These are phyloP conservation scores for Drosophila picticornis DNA, from an alignment of 2,888 invertebrate species.

Conservation along the genomic window DNA sequence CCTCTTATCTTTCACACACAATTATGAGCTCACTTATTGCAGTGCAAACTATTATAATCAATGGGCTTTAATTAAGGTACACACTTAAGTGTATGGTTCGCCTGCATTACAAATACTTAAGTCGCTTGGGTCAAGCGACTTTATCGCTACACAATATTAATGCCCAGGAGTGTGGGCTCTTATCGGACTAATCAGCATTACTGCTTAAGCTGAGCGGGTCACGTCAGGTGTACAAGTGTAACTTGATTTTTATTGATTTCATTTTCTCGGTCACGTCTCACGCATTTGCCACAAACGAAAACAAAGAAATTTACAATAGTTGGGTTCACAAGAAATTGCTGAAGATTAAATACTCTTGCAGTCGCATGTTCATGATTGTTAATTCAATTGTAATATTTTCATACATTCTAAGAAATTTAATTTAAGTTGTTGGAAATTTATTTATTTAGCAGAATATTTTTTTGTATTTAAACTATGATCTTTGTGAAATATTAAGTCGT, in stretches of 20 bases:
- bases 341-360: constrained; percentile 10
- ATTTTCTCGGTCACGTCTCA: constrained; percentile 24
- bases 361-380: background rate
- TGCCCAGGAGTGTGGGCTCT: constrained; percentile 30
- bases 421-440: too few species aligned
- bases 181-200: constrained; percentile 56
- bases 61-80: constrained; percentile 32
- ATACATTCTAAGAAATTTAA: background rate
- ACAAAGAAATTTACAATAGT: background rate
- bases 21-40: constrained; percentile 13
- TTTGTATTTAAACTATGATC: too few species aligned
- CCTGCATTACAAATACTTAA: constrained; percentile 50
- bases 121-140: constrained; percentile 26
- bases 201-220: constrained; percentile 39
- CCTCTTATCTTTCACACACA: constrained; percentile 18
- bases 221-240: constrained; percentile 29
- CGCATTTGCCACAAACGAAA: constrained; percentile 19
- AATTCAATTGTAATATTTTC: background rate
- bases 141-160: constrained; percentile 35
- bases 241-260: constrained; percentile 38
- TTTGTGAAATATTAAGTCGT: too few species aligned
- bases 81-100: constrained; percentile 38
- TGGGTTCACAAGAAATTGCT: background rate
- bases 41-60: constrained; percentile 5
- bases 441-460: too few species aligned